Evolutionary conservation across 2,797 vertebrate genomes (phyloP), one percentile per base, ranked within the genome.

Genomic region (Sebastes diaconus): DNA sequence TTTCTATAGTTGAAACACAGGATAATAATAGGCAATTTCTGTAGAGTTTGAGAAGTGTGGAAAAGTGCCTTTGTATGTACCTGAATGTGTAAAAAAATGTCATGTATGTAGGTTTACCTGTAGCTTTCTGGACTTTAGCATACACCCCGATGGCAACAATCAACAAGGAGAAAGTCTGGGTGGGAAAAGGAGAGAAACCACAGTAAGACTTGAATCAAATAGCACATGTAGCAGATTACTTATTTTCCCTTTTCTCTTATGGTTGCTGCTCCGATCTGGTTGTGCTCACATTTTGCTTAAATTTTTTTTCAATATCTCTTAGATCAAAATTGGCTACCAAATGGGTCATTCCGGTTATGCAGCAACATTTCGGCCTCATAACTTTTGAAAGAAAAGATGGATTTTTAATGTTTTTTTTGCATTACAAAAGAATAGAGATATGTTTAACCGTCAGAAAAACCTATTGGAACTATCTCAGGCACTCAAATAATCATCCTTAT

Each of bases 101-200:
- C 1, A 6, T 39, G 29, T 55, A 24, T 65, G 24, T 89, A 97
- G 42, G 42, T 0, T 0, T 46, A 52, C 95, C 95, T 94, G 96
- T 95, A 24, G 95, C 94, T 89, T 96, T 96, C 85, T 96, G 94
- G 79, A 94, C 90, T 86, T 94, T 96, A 29, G 95, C 95, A 50
- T 96, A 96, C 0, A 96, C 95, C 7, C 96, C 95, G 12, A 96
- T 95, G 3, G 95, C 95, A 84, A 96, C 90, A 32, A 96, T 96
- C 88, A 96, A 78, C 88, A 96, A 79, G 46, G 95, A 96, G 80
- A 96, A 94, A 61, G 95, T 90, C 96, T 96, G 88, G n/a, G 77
- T 96, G 87, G n/a, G 78, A 69, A 63, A 86, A 55, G 79, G 42
- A 67, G 12, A n/a, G 2, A 39, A 16, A 6, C 5, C 18, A 46